Percentiles rank a stretch among this genome's conserved stretches.
These are phyloP conservation scores for Hystrix cristata DNA, from an alignment of 2,113 vertebrate species.

Conservation along the genomic window DNA sequence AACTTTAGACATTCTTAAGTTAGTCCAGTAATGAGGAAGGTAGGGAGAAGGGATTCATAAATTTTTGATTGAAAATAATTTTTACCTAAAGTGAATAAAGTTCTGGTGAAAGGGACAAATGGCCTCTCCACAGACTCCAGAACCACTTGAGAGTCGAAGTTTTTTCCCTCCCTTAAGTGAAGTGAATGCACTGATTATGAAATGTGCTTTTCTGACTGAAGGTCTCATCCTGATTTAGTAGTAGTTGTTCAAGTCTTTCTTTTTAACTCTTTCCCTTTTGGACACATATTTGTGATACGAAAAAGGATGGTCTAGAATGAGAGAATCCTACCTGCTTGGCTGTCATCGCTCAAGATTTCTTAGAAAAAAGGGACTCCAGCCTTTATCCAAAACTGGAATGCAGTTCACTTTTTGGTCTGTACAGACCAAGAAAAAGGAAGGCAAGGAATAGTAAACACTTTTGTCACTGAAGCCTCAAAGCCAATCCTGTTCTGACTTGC, in stretches of 20 bases:
- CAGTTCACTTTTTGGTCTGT: conserved; percentile 19
- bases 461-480: background rate
- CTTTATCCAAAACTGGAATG: background rate
- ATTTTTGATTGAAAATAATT: background rate
- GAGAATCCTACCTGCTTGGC: background rate
- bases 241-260: background rate
- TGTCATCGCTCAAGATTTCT: background rate
- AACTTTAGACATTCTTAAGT: conserved; percentile 1
- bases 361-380: background rate
- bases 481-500: background rate
- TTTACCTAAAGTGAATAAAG: conserved; percentile 75
- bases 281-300: background rate
- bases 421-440: conserved; percentile 1
- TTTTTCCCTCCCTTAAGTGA: background rate
- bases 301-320: background rate
- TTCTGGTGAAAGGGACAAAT: conserved; percentile 81
- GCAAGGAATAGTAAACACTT: background rate
- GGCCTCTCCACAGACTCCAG: background rate
- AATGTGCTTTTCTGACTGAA: background rate
- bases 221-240: background rate
- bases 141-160: background rate
- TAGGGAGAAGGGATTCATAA: background rate
- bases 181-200: conserved; percentile 17
- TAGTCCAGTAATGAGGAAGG: conserved; percentile 32
- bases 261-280: background rate